Base-by-base conservation (phyloP, 2,888 invertebrate species). In the Sesia apiformis region DNA sequence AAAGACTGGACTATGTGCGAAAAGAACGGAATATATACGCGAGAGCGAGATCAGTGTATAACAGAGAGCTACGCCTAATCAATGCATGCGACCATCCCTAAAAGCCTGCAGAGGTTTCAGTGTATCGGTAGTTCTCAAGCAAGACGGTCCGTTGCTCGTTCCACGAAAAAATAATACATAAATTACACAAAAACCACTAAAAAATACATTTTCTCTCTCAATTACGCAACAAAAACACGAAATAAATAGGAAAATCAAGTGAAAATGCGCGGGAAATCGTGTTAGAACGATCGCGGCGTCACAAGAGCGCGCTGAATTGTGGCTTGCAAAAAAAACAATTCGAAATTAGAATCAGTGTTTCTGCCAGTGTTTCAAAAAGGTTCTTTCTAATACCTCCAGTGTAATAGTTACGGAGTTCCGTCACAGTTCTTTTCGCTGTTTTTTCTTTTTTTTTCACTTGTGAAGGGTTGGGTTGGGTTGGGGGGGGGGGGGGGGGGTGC, bases 51-150 rank as follows among this genome's bases (percentile, higher is more conserved):
- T 65, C 62, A 54, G 43, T 55, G 64, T 62, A 81, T 53, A 53
- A 6, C 65, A 58, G 66, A 62, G 58, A 83, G 86, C 77, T 88
- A 76, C 86, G 82, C 81, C 87, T 77, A 88, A 88, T 88, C 88
- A 86, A 89, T 89, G 88, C 85, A 86, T 76, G 79, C 74, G 79
- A 76, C 77, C 77, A 76, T 72, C 65, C 53, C 62, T 65, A 67
- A 66, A 42, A 74, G 69, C 74, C 84, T 85, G 85, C 85, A 83
- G 75, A 74, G 69, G 66, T 66, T 73, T 77, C 69, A 88, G 87
- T 88, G 72, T 80, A 71, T 69, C 73, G 79, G 49, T 60, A 61
- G 50, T 50, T 38, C 38, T 39, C 50, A 50, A 38, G 7, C 52
- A 40, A 40, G 8, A 23, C 39, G 52, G 52, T 40, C n/a, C 40